phyloP scores from a whole-genome alignment of 2,888 invertebrate species.

The Drosophila greeni region DNA sequence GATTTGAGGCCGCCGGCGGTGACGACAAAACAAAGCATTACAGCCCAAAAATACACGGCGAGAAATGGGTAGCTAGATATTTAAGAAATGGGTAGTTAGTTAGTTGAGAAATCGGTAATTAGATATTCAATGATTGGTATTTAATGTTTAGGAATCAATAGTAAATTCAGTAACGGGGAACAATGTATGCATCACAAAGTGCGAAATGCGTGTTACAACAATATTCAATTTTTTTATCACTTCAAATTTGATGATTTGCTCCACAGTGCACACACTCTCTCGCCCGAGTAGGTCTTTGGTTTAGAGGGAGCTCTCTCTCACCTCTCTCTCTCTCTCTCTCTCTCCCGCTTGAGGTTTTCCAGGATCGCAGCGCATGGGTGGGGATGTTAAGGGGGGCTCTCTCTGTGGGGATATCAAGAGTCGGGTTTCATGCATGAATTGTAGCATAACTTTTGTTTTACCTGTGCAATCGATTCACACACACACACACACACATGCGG shows the following conservation, averaged over 20 bases:
- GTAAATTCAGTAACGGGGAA: too few species aligned
- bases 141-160: too few species aligned
- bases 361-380: neutral
- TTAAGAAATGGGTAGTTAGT: too few species aligned
- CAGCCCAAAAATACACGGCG: conserved; percentile 33
- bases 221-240: too few species aligned
- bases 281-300: conserved; percentile 2
- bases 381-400: too few species aligned
- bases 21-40: conserved; percentile 23
- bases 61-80: neutral
- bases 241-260: neutral
- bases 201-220: too few species aligned
- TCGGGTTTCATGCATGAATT: conserved; percentile 71
- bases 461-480: conserved; percentile 58
- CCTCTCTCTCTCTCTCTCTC: neutral
- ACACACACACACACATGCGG: too few species aligned
- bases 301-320: neutral
- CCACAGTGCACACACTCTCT: conserved; percentile 5
- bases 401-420: conserved; percentile 24
- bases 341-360: conserved; percentile 9
- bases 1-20: conserved; percentile 56
- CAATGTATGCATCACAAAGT: too few species aligned
- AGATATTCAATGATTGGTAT: too few species aligned
- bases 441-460: conserved; percentile 69
- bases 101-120: too few species aligned